A percentile compares a stretch with the other conserved stretches of the same genome.
Evolutionary conservation across 2,113 vertebrate genomes (phyloP).

Genomic region (Apteryx owenii): DNA sequence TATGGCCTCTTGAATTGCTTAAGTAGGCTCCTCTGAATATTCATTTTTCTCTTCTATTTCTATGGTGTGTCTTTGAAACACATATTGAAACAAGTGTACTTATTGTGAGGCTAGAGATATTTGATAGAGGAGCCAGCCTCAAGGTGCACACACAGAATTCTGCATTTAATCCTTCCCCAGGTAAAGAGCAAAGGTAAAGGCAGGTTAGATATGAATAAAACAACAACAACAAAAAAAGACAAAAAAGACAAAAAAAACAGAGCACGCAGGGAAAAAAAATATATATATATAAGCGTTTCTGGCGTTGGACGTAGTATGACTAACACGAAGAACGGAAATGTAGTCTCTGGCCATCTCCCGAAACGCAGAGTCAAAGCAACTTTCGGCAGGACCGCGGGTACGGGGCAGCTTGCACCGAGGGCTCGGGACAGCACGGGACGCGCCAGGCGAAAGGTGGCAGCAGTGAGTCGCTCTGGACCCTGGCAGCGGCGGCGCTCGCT

Average conservation of each 20-base stretch:
- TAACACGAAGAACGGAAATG: background rate
- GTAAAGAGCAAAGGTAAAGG: background rate
- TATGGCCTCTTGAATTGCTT: background rate
- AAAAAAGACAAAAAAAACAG: background rate
- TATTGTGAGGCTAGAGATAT: background rate
- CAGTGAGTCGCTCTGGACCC: slow-evolving; percentile 66
- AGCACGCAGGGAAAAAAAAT: background rate
- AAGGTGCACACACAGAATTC: background rate
- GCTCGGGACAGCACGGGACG: background rate
- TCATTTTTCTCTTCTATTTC: background rate
- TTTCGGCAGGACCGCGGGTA: too few relatives aligned
- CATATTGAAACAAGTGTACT: background rate
- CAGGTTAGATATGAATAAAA: background rate
- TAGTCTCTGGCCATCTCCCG: fast-evolving
- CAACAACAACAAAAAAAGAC: background rate
- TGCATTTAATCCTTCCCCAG: background rate
- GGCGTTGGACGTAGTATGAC: background rate
- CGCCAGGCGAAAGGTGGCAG: slow-evolving; percentile 79
- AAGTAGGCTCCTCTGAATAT: background rate
- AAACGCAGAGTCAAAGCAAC: too few relatives aligned
- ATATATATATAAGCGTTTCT: background rate
- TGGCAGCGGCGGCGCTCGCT: background rate
- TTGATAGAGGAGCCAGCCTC: background rate
- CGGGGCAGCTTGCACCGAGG: too few relatives aligned
- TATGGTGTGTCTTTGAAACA: background rate